These are phyloP conservation scores for Aspidiotus destructor DNA, from an alignment of 2,888 invertebrate species.

Conservation along the genomic window DNA sequence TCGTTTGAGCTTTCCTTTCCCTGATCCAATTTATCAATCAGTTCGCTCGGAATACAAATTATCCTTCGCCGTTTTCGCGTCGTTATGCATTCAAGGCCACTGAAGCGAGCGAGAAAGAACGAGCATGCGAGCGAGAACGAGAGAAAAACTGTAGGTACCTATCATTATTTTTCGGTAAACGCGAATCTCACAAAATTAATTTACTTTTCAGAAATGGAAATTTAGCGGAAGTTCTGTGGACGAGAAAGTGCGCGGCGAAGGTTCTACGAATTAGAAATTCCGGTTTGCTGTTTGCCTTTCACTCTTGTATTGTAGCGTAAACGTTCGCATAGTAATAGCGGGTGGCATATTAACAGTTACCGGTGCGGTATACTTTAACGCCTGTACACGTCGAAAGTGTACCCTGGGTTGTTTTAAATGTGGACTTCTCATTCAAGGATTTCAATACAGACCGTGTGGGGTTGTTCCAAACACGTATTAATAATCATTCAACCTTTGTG, in stretches of 20 bases:
- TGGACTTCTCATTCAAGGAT: too few relatives aligned
- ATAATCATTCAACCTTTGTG: too few relatives aligned
- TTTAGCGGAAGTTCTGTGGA: background rate
- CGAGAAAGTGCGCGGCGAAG: background rate
- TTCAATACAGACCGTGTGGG: too few relatives aligned
- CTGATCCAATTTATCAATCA: slow-evolving; percentile 37
- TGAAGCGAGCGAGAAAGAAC: too few relatives aligned
- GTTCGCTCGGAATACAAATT: slow-evolving; percentile 36
- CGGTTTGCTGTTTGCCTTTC: slow-evolving; percentile 1
- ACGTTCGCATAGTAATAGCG: too few relatives aligned
- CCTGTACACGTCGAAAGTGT: too few relatives aligned
- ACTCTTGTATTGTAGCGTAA: too few relatives aligned
- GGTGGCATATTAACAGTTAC: too few relatives aligned
- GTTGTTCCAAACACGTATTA: too few relatives aligned
- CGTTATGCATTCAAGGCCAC: slow-evolving; percentile 8
- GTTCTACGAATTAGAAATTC: background rate
- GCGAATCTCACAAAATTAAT: slow-evolving; percentile 4
- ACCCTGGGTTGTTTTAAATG: too few relatives aligned
- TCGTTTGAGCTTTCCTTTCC: slow-evolving; percentile 30
- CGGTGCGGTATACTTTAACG: too few relatives aligned
- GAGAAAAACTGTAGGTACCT: background rate
- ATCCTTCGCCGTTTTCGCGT: slow-evolving; percentile 21
- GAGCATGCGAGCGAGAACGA: background rate
- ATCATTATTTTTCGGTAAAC: slow-evolving; percentile 1
- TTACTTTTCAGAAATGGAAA: slow-evolving; percentile 4